Evolutionary conservation across 2,888 invertebrate species (phyloP).

Genomic region (Brachylomia viminalis): DNA sequence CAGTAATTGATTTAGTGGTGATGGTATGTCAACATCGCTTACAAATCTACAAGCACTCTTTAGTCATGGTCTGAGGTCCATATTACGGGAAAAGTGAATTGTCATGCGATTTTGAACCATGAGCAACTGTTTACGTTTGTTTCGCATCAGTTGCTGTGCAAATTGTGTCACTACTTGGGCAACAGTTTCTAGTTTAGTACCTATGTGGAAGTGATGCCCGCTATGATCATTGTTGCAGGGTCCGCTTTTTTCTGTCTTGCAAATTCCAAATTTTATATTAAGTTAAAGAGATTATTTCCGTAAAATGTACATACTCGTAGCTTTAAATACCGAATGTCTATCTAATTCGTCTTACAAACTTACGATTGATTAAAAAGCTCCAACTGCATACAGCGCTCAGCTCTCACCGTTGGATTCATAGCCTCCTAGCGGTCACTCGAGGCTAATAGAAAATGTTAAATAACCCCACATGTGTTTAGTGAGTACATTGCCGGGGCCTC

Average conservation of each 20-base stretch:
- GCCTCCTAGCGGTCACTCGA: background rate
- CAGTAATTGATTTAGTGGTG: background rate
- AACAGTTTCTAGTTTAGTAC: background rate
- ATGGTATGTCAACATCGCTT: background rate
- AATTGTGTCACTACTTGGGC: background rate
- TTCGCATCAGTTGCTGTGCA: background rate
- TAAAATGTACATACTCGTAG: background rate
- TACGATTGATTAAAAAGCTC: conserved; percentile 3
- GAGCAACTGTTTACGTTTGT: background rate
- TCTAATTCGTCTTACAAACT: background rate
- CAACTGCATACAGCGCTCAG: background rate
- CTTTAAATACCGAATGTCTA: background rate
- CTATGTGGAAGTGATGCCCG: background rate
- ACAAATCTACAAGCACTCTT: background rate
- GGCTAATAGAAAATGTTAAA: conserved; percentile 7
- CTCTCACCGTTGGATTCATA: conserved; percentile 7
- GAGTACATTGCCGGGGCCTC: conserved; percentile 1
- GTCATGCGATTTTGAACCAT: background rate
- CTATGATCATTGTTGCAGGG: background rate
- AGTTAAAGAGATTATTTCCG: background rate
- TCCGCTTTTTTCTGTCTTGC: background rate
- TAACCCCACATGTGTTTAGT: conserved; percentile 1
- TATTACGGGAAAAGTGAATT: background rate
- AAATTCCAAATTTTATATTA: background rate
- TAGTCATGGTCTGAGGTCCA: background rate